Percentiles rank a stretch among this genome's conserved stretches.
phyloP scores from a whole-genome alignment of 1,140 invertebrate species.

The Zaprionus gabonicus region DNA sequence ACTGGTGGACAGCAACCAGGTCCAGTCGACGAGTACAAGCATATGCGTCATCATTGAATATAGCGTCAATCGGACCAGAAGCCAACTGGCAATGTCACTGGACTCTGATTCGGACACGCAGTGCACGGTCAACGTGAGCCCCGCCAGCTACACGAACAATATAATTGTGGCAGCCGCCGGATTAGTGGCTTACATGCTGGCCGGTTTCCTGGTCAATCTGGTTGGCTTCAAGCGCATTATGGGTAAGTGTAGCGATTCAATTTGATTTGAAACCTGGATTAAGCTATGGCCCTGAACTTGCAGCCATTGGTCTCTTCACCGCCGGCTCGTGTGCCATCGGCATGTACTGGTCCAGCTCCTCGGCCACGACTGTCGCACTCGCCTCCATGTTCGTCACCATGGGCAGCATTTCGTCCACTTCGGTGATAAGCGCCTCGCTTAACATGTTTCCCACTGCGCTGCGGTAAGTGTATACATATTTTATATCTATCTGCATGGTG shows the following conservation, averaged over 20 bases:
- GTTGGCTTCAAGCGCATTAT: constrained; percentile 85
- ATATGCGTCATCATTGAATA: constrained; percentile 68
- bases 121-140: constrained; percentile 64
- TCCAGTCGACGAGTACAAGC: constrained; percentile 23
- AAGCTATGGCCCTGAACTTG: not conserved
- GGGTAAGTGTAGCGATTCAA: constrained; percentile 45
- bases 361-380: constrained; percentile 69
- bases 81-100: constrained; percentile 28
- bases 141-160: constrained; percentile 85
- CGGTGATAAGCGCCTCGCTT: constrained; percentile 76
- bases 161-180: constrained; percentile 85
- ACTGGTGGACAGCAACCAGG: constrained; percentile 9
- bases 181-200: constrained; percentile 84
- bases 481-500: not conserved
- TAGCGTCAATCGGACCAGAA: constrained; percentile 61
- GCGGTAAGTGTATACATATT: constrained; percentile 43
- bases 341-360: constrained; percentile 85
- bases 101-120: constrained; percentile 7
- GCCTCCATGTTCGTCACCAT: constrained; percentile 73
- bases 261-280: not conserved
- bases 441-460: constrained; percentile 77
- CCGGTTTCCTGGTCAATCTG: constrained; percentile 85
- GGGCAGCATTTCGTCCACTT: constrained; percentile 76
- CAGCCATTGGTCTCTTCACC: constrained; percentile 77
- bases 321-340: constrained; percentile 79